Evolutionary conservation across 2,888 invertebrate genomes (phyloP).

Genomic region (Drosophila suboccidentalis): DNA sequence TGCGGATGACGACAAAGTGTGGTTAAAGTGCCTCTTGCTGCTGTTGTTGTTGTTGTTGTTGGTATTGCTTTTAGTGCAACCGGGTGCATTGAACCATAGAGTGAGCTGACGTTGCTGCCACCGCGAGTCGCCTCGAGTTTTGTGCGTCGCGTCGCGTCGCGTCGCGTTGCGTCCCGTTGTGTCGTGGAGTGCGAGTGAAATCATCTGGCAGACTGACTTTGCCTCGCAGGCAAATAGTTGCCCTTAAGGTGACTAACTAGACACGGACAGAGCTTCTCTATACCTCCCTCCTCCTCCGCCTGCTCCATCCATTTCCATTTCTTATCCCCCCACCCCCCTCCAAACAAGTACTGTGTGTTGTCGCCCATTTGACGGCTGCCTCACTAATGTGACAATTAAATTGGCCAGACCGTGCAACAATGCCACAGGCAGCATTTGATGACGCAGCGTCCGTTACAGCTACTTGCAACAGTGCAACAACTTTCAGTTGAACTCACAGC

Average conservation of each 20-base stretch:
- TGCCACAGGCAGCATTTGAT: constrained; percentile 1
- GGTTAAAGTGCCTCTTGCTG: constrained; percentile 43
- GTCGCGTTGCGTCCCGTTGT: background rate
- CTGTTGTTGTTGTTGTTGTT: constrained; percentile 15
- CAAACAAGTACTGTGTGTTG: background rate
- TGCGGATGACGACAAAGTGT: constrained; percentile 63
- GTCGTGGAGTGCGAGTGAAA: constrained; percentile 32
- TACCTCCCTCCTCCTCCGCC: background rate
- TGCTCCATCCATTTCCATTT: too few relatives aligned
- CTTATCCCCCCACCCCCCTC: background rate
- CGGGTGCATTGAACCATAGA: constrained; percentile 57
- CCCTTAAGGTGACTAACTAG: constrained; percentile 61
- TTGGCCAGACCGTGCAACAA: constrained; percentile 40
- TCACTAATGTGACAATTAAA: constrained; percentile 70
- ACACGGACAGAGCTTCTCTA: constrained; percentile 7
- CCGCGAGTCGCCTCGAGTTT: constrained; percentile 33
- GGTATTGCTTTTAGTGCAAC: constrained; percentile 48
- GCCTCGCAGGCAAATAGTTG: constrained; percentile 46
- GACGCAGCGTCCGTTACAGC: background rate
- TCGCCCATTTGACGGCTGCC: constrained; percentile 21
- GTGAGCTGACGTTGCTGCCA: constrained; percentile 3
- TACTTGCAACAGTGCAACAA: constrained; percentile 5
- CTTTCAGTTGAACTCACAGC: constrained; percentile 11
- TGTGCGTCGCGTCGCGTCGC: constrained; percentile 4
- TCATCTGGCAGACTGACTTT: constrained; percentile 42